Evolutionary conservation across 92 coral and sea anemone species (phyloP).

Genomic region (Epizoanthus fatuus): DNA sequence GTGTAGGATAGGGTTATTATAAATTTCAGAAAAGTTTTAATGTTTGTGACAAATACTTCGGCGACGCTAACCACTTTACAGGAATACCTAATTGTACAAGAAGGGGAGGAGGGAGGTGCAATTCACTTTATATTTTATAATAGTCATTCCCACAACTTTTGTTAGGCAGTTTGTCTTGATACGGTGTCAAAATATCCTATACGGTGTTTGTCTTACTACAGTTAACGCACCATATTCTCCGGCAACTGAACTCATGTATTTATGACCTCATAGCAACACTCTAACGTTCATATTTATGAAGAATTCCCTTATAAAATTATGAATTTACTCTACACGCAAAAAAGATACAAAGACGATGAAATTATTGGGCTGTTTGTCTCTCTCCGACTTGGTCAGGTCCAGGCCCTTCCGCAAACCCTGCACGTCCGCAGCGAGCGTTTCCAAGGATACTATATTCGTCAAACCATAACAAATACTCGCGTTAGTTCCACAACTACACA

Average conservation of each 20-base stretch:
- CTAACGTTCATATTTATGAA: neutral
- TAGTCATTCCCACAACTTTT: no score
- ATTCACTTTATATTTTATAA: no score
- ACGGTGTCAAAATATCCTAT: no score
- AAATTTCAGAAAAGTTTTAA: no score
- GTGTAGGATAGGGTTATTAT: no score
- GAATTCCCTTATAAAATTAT: neutral
- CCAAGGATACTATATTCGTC: slow-evolving; percentile 80
- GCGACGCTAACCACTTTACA: no score
- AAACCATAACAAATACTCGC: neutral
- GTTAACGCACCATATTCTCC: neutral
- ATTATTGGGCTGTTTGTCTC: slow-evolving; percentile 96
- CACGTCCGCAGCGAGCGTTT: slow-evolving; percentile 96
- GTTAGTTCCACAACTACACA: no score
- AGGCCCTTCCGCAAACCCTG: slow-evolving; percentile 97
- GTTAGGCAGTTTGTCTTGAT: no score
- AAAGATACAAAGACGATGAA: slow-evolving; percentile 97
- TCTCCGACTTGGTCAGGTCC: slow-evolving; percentile 94
- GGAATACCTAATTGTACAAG: no score
- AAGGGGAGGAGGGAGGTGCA: no score
- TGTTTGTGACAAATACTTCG: no score
- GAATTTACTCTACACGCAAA: neutral
- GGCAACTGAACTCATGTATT: neutral
- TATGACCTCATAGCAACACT: no score
- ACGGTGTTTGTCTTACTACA: neutral